A percentile compares a stretch with the other conserved stretches of the same genome.
Evolutionary conservation across 2,888 invertebrate genomes (phyloP).

Genomic region (Chironomus tentans): DNA sequence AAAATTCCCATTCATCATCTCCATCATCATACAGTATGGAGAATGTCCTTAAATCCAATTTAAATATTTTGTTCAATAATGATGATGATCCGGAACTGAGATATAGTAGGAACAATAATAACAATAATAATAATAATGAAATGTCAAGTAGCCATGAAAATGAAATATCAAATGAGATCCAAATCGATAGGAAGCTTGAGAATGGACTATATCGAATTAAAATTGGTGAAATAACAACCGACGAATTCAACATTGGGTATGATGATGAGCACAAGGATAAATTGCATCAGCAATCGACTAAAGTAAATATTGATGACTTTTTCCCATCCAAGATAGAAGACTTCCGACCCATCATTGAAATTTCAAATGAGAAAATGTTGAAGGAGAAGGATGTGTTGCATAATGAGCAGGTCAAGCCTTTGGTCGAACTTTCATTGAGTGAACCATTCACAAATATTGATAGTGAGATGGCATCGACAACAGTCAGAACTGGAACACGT

Average conservation of each 20-base stretch:
- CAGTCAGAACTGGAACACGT: not conserved
- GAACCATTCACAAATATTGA: not conserved
- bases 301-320: constrained; percentile 39
- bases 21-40: not conserved
- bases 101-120: not conserved
- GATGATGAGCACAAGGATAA: constrained; percentile 28
- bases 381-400: constrained; percentile 30
- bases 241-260: constrained; percentile 32
- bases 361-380: constrained; percentile 35
- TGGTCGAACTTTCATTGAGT: too few relatives aligned
- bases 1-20: too few relatives aligned
- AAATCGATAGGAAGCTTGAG: constrained; percentile 33
- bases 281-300: constrained; percentile 31
- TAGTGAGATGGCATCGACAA: not conserved
- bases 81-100: not conserved
- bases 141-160: not conserved
- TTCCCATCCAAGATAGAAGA: constrained; percentile 39
- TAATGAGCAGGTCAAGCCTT: not conserved
- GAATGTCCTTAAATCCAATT: not conserved
- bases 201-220: constrained; percentile 38
- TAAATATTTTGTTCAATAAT: constrained; percentile 11
- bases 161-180: constrained; percentile 30
- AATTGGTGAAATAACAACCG: constrained; percentile 35
- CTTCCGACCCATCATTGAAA: constrained; percentile 36
- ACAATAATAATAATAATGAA: not conserved